Conservation (phyloP, 2,113 vertebrate species). For the Ammospiza caudacuta region DNA sequence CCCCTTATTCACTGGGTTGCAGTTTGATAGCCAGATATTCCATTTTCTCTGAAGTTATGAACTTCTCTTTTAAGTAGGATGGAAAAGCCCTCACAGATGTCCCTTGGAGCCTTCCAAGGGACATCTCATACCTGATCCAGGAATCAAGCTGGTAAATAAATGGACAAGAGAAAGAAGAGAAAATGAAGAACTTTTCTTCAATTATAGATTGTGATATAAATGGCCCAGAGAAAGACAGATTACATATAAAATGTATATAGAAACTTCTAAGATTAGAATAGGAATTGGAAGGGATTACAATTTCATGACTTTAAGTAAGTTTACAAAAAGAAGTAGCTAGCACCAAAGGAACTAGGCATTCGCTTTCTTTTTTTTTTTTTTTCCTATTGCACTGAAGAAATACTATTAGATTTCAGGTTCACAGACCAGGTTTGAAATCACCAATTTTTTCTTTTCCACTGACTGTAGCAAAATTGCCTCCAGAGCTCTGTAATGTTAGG, state of each 20-base stretch:
- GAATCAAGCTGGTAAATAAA: background rate
- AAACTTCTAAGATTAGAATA: background rate
- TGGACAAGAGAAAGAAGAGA: background rate
- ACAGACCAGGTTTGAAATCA: background rate
- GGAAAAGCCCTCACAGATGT: background rate
- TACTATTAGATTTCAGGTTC: background rate
- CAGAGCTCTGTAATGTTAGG: background rate
- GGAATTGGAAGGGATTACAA: background rate
- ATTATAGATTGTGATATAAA: background rate
- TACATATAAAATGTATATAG: background rate
- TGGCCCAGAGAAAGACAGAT: background rate
- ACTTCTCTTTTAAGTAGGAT: background rate
- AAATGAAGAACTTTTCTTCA: background rate
- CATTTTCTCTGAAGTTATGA: background rate
- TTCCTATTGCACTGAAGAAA: background rate
- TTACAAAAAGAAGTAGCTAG: background rate
- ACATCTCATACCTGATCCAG: background rate
- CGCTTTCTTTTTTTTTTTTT: background rate
- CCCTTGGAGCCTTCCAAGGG: background rate
- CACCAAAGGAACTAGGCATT: background rate
- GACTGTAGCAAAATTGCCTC: slow-evolving; percentile 20
- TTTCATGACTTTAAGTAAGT: background rate
- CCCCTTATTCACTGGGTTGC: fast-evolving
- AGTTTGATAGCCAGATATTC: background rate
- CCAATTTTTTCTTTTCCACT: background rate